These are phyloP conservation scores for Cynodonichthys magdalenae DNA, from an alignment of 2,797 vertebrate genomes.

Conservation along the genomic window DNA sequence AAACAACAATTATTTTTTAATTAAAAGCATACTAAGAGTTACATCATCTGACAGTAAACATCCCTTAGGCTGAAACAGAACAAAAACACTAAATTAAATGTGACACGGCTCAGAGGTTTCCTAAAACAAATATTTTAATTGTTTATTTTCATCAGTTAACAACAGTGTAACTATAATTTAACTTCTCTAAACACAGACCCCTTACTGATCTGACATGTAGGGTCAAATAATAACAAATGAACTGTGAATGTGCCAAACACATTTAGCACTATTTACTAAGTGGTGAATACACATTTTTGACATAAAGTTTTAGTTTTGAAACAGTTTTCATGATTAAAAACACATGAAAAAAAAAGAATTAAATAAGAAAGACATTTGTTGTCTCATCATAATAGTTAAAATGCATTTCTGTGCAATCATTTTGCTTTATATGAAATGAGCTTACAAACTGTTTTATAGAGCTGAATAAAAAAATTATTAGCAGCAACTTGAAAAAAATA, in stretches of 20 bases:
- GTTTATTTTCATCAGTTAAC: constrained; percentile 63
- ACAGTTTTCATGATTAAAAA: no score
- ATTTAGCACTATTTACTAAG: neutral
- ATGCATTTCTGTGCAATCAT: no score
- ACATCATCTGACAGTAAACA: constrained; percentile 42
- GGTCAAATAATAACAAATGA: neutral
- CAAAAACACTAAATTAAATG: constrained; percentile 68
- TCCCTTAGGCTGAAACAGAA: constrained; percentile 52
- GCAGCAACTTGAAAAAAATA: no score
- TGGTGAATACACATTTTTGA: neutral
- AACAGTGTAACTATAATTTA: constrained; percentile 56
- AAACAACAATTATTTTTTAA: constrained; percentile 58
- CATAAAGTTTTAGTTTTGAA: neutral
- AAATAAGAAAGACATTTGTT: no score
- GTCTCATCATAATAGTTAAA: no score
- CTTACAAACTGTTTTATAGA: no score
- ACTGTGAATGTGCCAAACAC: neutral
- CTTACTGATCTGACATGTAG: constrained; percentile 1
- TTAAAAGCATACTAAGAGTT: constrained; percentile 52
- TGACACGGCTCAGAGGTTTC: constrained; percentile 33
- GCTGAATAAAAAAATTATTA: no score
- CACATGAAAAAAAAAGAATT: no score
- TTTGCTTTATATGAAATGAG: no score
- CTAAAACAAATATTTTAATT: constrained; percentile 43
- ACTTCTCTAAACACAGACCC: no score